Conservation (phyloP, 2,888 invertebrate species). For the Seladonia tumulorum region DNA sequence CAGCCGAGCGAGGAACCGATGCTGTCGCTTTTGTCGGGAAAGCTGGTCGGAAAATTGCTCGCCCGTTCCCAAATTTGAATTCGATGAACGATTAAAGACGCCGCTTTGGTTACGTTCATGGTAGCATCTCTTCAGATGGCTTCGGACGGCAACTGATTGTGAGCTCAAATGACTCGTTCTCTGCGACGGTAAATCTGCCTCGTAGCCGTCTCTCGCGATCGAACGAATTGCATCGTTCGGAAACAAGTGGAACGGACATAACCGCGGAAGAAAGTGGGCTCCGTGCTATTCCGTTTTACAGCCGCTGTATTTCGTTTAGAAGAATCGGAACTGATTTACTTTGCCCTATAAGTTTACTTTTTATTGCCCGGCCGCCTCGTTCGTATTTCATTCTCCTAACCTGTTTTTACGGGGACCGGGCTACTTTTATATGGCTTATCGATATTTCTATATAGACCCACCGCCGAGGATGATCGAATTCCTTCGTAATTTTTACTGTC, state of each 20-base stretch:
- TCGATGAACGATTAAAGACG: neutral
- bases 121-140: neutral
- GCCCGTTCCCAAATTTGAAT: neutral
- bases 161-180: neutral
- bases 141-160: too few species aligned
- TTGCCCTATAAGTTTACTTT: slow-evolving; percentile 38
- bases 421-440: slow-evolving; percentile 49
- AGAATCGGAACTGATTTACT: slow-evolving; percentile 55
- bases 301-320: slow-evolving; percentile 49
- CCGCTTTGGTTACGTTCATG: neutral
- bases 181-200: neutral
- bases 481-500: slow-evolving; percentile 8
- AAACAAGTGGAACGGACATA: slow-evolving; percentile 30
- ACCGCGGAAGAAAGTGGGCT: slow-evolving; percentile 20
- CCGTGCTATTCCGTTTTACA: slow-evolving; percentile 40
- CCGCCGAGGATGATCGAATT: neutral
- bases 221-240: slow-evolving; percentile 20
- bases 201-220: neutral
- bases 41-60: neutral
- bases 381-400: slow-evolving; percentile 40
- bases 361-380: slow-evolving; percentile 21
- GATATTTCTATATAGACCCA: slow-evolving; percentile 41
- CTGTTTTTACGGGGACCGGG: slow-evolving; percentile 25
- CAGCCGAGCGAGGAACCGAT: neutral
- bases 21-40: neutral